Base-by-base conservation (phyloP, 1,140 invertebrate species). In the Agraylea sexmaculata region DNA sequence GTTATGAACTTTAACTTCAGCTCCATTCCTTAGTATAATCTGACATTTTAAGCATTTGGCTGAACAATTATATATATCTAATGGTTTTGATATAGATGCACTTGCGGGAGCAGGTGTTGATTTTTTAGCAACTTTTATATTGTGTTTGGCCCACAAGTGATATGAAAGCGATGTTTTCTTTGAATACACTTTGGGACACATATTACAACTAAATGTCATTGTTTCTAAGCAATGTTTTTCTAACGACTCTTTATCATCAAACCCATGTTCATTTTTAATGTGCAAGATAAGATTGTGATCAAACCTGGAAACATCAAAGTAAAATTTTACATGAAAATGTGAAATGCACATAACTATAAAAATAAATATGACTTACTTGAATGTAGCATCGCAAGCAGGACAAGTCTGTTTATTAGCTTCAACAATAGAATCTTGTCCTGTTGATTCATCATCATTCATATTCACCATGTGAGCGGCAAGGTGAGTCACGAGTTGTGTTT, bases 41-140 rank as follows among this genome's bases (percentile, higher is more conserved):
- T 66, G 59, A 45, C 65, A 68, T 18, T 63, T 62, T 12, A 65
- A 47, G 40, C 65, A 68, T 11, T 54, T 57, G 0, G 62, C 64
- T 0, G 51, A 48, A 38, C 62, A 64, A n/a, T n/a, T n/a, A n/a
- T n/a, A n/a, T n/a, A n/a, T n/a, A n/a, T n/a, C n/a, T n/a, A n/a
- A n/a, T n/a, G n/a, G n/a, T n/a, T n/a, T n/a, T n/a, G n/a, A n/a
- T n/a, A n/a, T n/a, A n/a, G 6, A 60, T 56, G n/a, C 60, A 51
- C 31, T 64, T 62, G 7, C 51, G 53, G 4, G 58, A 60, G 0
- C 60, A 56, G 16, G 53, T 53, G 51, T 58, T 58, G 34, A 55
- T 57, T 37, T 64, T 60, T 43, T 64, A 63, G 0, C 56, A 60
- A 13, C 55, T 43, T 37, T 59, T 63, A 40, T 62, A 59, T 5